phyloP scores from a whole-genome alignment of 2,113 vertebrate species.

The Myiozetetes cayanensis region DNA sequence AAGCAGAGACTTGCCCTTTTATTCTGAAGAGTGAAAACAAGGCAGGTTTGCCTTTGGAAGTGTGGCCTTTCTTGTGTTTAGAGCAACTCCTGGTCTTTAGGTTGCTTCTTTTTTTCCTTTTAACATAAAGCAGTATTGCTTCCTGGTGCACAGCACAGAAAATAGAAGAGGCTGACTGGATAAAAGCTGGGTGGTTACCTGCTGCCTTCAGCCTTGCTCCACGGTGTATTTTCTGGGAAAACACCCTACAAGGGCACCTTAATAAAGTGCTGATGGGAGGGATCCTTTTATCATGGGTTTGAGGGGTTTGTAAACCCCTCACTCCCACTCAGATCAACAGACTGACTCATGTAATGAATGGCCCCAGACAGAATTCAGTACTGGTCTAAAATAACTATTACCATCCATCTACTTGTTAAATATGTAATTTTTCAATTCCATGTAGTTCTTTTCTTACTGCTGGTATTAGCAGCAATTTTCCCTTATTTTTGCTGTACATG shows the following conservation, averaged over 20 bases:
- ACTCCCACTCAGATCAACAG: neutral
- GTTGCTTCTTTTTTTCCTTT: neutral
- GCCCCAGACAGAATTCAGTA: neutral
- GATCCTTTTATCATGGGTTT: neutral
- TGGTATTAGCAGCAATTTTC: neutral
- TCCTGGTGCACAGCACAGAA: neutral
- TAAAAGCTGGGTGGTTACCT: neutral
- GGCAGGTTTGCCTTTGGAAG: neutral
- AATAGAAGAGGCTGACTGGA: neutral
- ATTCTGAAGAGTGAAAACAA: neutral
- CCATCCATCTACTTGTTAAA: neutral
- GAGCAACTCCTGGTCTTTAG: neutral
- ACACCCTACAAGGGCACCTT: neutral
- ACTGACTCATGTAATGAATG: neutral
- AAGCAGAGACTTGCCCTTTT: neutral
- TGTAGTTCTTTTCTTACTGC: neutral
- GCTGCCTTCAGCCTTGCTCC: neutral
- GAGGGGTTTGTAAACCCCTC: neutral
- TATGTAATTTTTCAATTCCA: neutral
- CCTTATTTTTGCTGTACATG: neutral
- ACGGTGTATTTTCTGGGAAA: neutral
- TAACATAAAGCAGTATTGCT: neutral
- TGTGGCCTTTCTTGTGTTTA: neutral
- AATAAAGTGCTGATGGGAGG: neutral
- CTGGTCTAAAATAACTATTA: neutral